phyloP scores from a whole-genome alignment of 2,113 vertebrate genomes.

The Opisthocomus hoazin region DNA sequence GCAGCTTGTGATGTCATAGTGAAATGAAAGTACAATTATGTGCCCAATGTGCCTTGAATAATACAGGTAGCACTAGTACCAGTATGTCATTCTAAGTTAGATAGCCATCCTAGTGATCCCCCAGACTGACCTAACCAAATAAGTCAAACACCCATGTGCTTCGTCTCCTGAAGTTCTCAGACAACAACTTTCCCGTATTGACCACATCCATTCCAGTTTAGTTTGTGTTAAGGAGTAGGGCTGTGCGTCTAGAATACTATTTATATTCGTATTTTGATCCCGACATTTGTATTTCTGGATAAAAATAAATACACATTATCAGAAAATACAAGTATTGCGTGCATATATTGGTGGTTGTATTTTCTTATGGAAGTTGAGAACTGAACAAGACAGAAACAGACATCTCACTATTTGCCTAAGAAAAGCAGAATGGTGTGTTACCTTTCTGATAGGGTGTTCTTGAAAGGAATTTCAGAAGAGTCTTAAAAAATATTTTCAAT shows the following conservation, averaged over 20 bases:
- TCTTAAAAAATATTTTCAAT: neutral
- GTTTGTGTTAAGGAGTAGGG: slow-evolving; percentile 64
- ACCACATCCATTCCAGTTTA: slow-evolving; percentile 18
- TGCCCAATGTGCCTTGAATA: slow-evolving; percentile 77
- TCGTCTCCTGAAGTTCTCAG: slow-evolving; percentile 21
- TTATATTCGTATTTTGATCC: slow-evolving; percentile 77
- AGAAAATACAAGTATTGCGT: slow-evolving; percentile 36
- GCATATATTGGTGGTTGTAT: neutral
- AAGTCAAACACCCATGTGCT: neutral
- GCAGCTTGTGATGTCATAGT: slow-evolving; percentile 68
- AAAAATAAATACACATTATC: slow-evolving; percentile 77
- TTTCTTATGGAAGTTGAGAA: neutral
- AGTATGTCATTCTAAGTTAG: slow-evolving; percentile 60
- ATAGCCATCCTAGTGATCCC: slow-evolving; percentile 46
- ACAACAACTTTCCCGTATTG: neutral
- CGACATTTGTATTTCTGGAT: slow-evolving; percentile 77
- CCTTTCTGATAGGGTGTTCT: neutral
- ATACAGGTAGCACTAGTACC: slow-evolving; percentile 62
- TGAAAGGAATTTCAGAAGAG: neutral
- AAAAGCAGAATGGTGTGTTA: neutral
- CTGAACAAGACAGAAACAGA: neutral
- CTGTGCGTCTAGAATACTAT: slow-evolving; percentile 60
- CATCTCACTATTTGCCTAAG: neutral
- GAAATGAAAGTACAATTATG: slow-evolving; percentile 68
- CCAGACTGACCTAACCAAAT: slow-evolving; percentile 1